Evolutionary conservation across 2,888 invertebrate species (phyloP).

Genomic region (Sphaerophoria taeniata): DNA sequence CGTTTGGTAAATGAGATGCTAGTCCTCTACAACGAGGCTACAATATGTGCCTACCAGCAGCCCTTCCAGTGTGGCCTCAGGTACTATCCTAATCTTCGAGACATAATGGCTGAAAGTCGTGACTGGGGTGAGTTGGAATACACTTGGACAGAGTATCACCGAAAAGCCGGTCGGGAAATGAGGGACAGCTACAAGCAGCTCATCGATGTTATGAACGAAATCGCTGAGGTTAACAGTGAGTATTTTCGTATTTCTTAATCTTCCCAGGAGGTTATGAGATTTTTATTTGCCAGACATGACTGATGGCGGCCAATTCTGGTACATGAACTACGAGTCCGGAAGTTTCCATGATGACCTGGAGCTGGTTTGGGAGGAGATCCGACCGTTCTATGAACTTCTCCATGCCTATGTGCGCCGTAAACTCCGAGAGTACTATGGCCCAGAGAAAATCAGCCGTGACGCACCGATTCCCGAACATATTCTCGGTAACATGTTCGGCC

Average conservation of each 20-base stretch:
- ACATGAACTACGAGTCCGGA: constrained; percentile 91
- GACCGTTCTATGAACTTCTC: constrained; percentile 93
- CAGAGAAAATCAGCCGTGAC: constrained; percentile 90
- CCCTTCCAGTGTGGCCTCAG: constrained; percentile 92
- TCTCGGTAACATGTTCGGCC: constrained; percentile 95
- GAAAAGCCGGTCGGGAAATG: constrained; percentile 91
- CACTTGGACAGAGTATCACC: constrained; percentile 95
- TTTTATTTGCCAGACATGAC: constrained; percentile 87
- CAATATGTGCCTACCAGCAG: constrained; percentile 92
- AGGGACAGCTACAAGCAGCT: constrained; percentile 92
- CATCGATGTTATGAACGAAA: constrained; percentile 91
- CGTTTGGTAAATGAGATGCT: constrained; percentile 94
- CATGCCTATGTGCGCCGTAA: constrained; percentile 95
- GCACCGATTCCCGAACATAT: constrained; percentile 94
- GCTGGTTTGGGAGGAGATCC: constrained; percentile 92
- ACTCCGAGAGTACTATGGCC: constrained; percentile 92
- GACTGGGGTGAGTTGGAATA: constrained; percentile 95
- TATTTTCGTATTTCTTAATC: constrained; percentile 66
- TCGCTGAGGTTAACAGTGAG: constrained; percentile 91
- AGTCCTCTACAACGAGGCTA: constrained; percentile 92
- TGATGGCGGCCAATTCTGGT: constrained; percentile 95
- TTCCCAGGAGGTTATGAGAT: background rate
- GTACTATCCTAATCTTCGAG: constrained; percentile 90
- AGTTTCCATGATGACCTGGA: constrained; percentile 91
- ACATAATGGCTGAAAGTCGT: constrained; percentile 90